phyloP scores from a whole-genome alignment of 2,113 vertebrate species.

The Ptilonorhynchus violaceus region DNA sequence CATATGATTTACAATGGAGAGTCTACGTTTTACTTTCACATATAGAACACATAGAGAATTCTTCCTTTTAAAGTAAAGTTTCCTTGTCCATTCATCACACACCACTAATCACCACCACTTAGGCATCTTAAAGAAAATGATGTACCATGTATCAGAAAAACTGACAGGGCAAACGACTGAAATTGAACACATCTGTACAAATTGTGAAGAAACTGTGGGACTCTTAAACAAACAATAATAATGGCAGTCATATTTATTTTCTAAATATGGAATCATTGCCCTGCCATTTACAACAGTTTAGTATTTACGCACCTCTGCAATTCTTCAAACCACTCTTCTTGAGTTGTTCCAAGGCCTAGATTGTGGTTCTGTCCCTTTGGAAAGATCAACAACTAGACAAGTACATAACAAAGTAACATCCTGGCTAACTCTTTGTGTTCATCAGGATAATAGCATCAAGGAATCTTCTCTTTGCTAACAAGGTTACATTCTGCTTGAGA shows the following conservation, averaged over 20 bases:
- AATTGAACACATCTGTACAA: neutral
- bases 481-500: neutral
- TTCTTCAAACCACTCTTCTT: neutral
- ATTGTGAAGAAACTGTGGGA: neutral
- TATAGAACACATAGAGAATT: neutral
- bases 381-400: neutral
- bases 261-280: neutral
- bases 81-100: neutral
- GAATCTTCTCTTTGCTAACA: neutral
- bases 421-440: neutral
- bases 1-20: neutral
- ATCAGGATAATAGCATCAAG: neutral
- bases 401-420: neutral
- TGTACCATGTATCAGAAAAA: neutral
- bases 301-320: neutral
- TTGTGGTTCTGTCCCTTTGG: neutral
- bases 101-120: neutral
- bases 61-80: constrained; percentile 56
- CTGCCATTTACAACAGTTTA: neutral
- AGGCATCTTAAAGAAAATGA: neutral
- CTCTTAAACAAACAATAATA: neutral
- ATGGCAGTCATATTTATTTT: neutral
- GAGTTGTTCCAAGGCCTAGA: neutral
- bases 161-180: neutral
- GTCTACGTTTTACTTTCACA: neutral